Conservation (phyloP, 2,113 vertebrate genomes). For the Hypocryptadius cinnamomeus region DNA sequence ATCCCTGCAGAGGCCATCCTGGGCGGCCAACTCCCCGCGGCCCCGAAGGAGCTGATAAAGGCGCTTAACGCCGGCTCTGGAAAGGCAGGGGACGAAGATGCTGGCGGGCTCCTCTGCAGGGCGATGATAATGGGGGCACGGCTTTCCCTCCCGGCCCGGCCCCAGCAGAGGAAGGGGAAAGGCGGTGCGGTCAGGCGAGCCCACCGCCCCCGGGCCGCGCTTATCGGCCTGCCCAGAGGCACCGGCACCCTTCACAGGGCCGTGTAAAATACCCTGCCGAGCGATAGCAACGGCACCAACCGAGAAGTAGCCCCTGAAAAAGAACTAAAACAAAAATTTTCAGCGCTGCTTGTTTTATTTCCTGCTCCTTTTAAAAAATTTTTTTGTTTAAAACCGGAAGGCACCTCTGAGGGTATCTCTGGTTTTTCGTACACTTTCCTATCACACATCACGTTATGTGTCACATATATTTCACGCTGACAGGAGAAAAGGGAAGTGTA, state of each 20-base stretch:
- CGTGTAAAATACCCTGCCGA: neutral
- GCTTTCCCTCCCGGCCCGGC: constrained; percentile 10
- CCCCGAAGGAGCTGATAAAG: neutral
- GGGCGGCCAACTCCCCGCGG: neutral
- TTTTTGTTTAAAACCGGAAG: neutral
- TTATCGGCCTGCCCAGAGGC: constrained; percentile 32
- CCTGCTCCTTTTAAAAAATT: neutral
- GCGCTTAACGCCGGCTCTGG: neutral
- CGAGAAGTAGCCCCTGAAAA: neutral
- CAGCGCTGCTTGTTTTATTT: accelerated
- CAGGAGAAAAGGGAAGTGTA: neutral
- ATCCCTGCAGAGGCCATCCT: neutral
- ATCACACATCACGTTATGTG: neutral
- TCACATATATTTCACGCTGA: neutral
- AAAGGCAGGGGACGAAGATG: neutral
- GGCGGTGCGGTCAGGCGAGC: constrained; percentile 26
- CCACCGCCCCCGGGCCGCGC: neutral
- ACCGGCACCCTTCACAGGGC: neutral
- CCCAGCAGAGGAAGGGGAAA: constrained; percentile 21
- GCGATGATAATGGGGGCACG: neutral
- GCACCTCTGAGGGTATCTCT: neutral
- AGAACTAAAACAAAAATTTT: neutral
- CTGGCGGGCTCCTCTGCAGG: neutral
- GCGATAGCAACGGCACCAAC: constrained; percentile 44
- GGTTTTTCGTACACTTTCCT: neutral